phyloP scores from a whole-genome alignment of 2,888 invertebrate species.

The Masnerella sp. region DNA sequence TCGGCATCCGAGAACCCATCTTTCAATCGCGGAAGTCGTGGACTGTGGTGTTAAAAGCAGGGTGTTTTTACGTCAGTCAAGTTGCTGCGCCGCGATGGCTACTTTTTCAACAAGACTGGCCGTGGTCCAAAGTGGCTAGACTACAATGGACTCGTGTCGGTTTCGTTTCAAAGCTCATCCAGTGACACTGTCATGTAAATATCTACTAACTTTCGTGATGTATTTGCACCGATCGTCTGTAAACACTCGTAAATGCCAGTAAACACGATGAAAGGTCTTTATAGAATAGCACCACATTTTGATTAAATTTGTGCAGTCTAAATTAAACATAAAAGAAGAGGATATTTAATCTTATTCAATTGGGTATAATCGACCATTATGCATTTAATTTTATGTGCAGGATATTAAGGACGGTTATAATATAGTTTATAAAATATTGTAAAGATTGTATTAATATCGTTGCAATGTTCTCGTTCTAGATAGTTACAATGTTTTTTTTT shows the following conservation, averaged over 20 bases:
- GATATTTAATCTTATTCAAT: too few species aligned
- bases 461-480: too few species aligned
- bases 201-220: constrained; percentile 46
- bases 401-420: too few species aligned
- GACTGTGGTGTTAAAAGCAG: constrained; percentile 11
- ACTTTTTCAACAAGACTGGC: constrained; percentile 31
- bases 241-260: constrained; percentile 33
- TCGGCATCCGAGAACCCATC: too few species aligned
- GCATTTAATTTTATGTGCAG: too few species aligned
- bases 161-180: constrained; percentile 40
- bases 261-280: constrained; percentile 19
- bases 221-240: constrained; percentile 33
- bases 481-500: too few species aligned
- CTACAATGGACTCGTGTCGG: constrained; percentile 41
- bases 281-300: too few species aligned
- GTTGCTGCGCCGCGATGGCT: constrained; percentile 18
- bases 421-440: too few species aligned
- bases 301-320: too few species aligned
- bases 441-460: too few species aligned
- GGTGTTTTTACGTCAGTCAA: constrained; percentile 27
- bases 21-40: constrained; percentile 4
- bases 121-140: constrained; percentile 30
- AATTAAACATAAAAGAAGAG: too few species aligned
- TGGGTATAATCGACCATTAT: too few species aligned
- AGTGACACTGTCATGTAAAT: constrained; percentile 46